Evolutionary conservation across 2,797 vertebrate species (phyloP), one percentile per base, ranked within the genome.

Genomic region (Channa striata): DNA sequence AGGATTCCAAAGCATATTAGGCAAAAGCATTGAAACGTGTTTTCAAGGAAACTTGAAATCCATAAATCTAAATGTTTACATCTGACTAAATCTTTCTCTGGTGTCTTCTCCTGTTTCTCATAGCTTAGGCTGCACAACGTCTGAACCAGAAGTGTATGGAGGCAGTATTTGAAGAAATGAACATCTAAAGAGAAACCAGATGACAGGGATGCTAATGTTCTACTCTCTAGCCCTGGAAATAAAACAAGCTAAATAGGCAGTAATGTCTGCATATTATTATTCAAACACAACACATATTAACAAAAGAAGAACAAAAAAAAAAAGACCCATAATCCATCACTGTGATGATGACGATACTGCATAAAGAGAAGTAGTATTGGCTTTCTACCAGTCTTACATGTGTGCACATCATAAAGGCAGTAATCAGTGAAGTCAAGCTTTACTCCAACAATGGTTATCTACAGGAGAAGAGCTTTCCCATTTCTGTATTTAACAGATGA

Each of bases 221-320:
- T 85, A 86, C 93, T 71, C 49, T 76, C 86, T 91, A 93, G 46
- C 67, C 73, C 68, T 78, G 47, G 59, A 87, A 91, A 91, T 80
- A 80, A 88, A 93, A 68, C n/a, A 89, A 85, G 83, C 90, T 92
- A 92, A 90, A 92, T 93, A 95, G 90, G 93, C 94, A 92, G 91
- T 92, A 93, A 94, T 78, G 82, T 94, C 96, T 93, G 94, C 93
- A 94, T 75, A 93, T 91, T 84, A 93, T 91, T 84, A 95, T 93
- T 95, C 88, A 86, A 96, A 96, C 92, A 93, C 84, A 95, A 93
- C 68, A 30, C 25, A 30, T 30, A 30, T 30, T 1, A 30, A 30
- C 25, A 30, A 30, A 30, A 94, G 73, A 84, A 92, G 72, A 82
- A 61, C 76, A 21, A n/a, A 91, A 87, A 90, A 87, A 77, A 89